phyloP scores from a whole-genome alignment of 2,888 invertebrate species.

The Neria commutata region DNA sequence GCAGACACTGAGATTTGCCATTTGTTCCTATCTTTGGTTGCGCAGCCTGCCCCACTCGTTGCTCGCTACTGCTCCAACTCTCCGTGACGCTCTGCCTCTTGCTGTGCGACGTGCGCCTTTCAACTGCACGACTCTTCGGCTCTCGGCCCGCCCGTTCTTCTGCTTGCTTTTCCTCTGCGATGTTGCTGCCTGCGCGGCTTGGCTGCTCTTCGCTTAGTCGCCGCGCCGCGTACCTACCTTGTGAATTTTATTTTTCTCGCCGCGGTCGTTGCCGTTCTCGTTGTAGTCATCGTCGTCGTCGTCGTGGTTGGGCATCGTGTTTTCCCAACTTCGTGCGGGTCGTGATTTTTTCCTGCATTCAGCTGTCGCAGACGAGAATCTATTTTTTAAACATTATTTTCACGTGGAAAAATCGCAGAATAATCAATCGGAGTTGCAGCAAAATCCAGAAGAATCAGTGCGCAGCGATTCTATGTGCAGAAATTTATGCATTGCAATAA shows the following conservation, averaged over 20 bases:
- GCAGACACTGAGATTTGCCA: no score
- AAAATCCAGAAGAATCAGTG: no score
- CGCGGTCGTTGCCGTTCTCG: background rate
- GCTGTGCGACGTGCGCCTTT: no score
- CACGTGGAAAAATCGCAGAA: background rate
- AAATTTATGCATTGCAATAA: no score
- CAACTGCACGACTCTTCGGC: no score
- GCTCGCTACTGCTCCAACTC: no score
- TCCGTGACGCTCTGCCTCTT: no score
- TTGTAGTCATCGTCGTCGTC: slow-evolving; percentile 3
- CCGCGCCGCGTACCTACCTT: no score
- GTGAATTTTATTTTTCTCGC: slow-evolving; percentile 1
- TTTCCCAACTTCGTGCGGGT: slow-evolving; percentile 36
- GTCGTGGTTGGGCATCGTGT: no score
- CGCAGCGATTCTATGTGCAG: no score
- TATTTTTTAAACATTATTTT: background rate
- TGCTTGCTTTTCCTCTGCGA: background rate
- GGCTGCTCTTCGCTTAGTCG: background rate
- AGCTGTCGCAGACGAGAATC: background rate
- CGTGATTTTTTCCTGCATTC: slow-evolving; percentile 35
- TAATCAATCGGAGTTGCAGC: background rate
- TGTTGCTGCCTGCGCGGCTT: background rate
- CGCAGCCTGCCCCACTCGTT: no score
- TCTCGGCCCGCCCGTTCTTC: background rate
- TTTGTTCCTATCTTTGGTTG: no score